These are phyloP conservation scores for Mythimna pallens DNA, from an alignment of 2,888 invertebrate genomes.

Conservation along the genomic window DNA sequence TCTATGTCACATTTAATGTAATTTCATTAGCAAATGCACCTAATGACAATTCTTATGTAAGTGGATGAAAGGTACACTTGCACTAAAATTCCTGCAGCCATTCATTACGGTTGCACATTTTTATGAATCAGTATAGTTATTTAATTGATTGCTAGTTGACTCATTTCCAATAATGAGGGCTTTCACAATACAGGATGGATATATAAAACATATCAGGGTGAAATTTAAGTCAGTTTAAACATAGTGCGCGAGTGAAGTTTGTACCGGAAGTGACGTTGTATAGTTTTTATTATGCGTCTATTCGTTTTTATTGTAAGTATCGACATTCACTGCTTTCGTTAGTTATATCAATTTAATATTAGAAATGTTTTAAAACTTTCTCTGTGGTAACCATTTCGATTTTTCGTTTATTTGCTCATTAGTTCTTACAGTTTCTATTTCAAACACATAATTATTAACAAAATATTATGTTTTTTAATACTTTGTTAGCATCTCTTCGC, in stretches of 20 bases:
- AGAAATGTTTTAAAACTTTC: not conserved
- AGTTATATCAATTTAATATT: not conserved
- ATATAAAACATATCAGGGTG: slow-evolving; percentile 5
- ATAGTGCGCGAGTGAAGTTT: not conserved
- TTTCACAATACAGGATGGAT: slow-evolving; percentile 10
- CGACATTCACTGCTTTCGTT: not conserved
- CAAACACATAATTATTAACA: no score
- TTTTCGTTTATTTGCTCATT: not conserved
- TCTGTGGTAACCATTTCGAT: not conserved
- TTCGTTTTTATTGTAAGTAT: slow-evolving; percentile 56
- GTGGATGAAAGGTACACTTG: not conserved
- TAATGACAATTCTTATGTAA: slow-evolving; percentile 1
- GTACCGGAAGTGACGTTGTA: not conserved
- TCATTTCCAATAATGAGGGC: not conserved
- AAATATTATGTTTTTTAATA: not conserved
- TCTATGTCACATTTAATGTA: no score
- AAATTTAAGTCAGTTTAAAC: slow-evolving; percentile 29
- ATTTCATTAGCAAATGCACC: not conserved
- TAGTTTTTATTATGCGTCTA: slow-evolving; percentile 39
- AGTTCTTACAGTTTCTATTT: not conserved
- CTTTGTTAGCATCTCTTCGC: not conserved
- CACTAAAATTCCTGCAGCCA: not conserved
- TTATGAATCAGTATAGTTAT: slow-evolving; percentile 22
- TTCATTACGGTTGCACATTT: slow-evolving; percentile 21
- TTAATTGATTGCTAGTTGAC: slow-evolving; percentile 22